Evolutionary conservation across 1,140 invertebrate species (phyloP), one percentile per base, ranked within the genome.

Genomic region (Drosophila baimaii): DNA sequence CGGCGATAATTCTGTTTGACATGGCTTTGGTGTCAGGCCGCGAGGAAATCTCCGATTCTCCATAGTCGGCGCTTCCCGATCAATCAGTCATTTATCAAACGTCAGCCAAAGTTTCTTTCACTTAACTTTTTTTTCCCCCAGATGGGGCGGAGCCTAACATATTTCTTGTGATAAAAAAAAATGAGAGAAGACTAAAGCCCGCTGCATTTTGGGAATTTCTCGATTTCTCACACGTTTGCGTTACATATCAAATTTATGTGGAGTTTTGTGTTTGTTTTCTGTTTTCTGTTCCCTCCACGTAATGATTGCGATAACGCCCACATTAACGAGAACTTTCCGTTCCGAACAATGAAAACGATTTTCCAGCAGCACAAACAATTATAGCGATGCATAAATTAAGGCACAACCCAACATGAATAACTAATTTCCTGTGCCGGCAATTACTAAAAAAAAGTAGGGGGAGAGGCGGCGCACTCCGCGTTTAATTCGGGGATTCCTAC

Each of bases 181-280:
- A 49, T n/a, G n/a, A n/a, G n/a, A n/a, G 13, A 35, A 49, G 47
- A 49, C 12, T 13, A 70, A 70, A 56, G 66, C 82, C 58, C 44
- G 63, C 43, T 78, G 33, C 27, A 19, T 68, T 64, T 83, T 31
- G 59, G 49, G 64, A 86, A 89, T 83, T 88, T 88, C 83, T 89
- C 83, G 89, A 89, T 83, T 88, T 88, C 83, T 89, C 83, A 88
- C 84, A 88, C 79, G 68, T 80, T 74, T 55, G n/a, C 56, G 69
- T 77, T 80, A 85, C 59, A 77, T 81, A 80, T 84, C 66, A 72
- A 84, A 77, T 69, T n/a, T 37, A 69, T 43, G 41, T 47, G 66
- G 27, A 37, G 25, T 56, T 39, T 37, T 25, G 23, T 73, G 51
- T 51, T 35, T 61, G 27, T 58, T 47, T 63, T 39, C 47, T 21